A percentile compares a stretch with the other conserved stretches of the same genome.
phyloP scores from a whole-genome alignment of 2,888 invertebrate species.

The Ashinkailepas kermadecensis region DNA sequence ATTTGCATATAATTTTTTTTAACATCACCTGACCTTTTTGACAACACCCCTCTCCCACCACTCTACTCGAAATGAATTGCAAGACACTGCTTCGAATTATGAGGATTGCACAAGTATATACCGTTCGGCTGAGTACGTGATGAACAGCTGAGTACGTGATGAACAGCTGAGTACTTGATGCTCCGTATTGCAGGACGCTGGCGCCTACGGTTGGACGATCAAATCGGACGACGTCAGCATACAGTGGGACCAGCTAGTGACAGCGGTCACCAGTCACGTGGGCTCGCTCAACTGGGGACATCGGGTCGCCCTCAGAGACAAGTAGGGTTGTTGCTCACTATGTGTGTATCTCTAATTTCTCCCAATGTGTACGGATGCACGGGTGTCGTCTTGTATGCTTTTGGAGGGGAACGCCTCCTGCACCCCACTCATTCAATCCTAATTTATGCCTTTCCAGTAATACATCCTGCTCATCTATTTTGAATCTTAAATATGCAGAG shows the following conservation, averaged over 20 bases:
- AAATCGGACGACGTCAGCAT: slow-evolving; percentile 36
- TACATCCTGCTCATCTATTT: too few species aligned
- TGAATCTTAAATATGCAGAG: too few species aligned
- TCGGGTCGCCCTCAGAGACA: slow-evolving; percentile 45
- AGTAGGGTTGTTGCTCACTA: slow-evolving; percentile 34
- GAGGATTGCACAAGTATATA: background rate
- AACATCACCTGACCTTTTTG: background rate
- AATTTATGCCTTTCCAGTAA: too few species aligned
- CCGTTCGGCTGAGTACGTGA: slow-evolving; percentile 24
- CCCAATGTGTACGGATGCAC: too few species aligned
- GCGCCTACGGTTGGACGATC: slow-evolving; percentile 42
- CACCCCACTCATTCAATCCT: too few species aligned
- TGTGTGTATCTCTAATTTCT: too few species aligned
- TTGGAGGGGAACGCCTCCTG: too few species aligned
- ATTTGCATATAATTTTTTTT: background rate
- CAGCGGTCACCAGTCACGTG: slow-evolving; percentile 47
- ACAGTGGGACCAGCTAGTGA: slow-evolving; percentile 48
- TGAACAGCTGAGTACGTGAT: too few species aligned
- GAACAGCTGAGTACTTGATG: too few species aligned
- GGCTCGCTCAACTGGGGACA: slow-evolving; percentile 51
- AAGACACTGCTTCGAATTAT: background rate
- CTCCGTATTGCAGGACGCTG: slow-evolving; percentile 36
- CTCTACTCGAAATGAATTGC: too few species aligned
- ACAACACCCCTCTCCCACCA: too few species aligned
- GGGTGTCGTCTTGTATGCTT: too few species aligned